Percentiles rank a stretch among this genome's conserved stretches.
Evolutionary conservation across 2,888 invertebrate species (phyloP).

Genomic region (Carcina quercana): DNA sequence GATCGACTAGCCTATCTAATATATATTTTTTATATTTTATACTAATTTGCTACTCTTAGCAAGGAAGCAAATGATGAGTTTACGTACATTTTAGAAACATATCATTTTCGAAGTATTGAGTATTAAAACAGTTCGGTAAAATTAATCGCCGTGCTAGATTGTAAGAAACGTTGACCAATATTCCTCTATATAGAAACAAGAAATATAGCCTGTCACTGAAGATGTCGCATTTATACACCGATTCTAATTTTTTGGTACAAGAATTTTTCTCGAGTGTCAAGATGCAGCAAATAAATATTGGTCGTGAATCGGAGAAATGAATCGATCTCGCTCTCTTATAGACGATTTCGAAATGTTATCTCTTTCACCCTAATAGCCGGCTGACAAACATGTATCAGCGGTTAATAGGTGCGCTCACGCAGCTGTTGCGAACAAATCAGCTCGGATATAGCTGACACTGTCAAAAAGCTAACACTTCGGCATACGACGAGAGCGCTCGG

Average conservation of each 20-base stretch:
- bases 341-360: slow-evolving; percentile 61
- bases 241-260: slow-evolving; percentile 58
- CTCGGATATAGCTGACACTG: slow-evolving; percentile 72
- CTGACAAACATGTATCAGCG: slow-evolving; percentile 75
- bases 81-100: no score
- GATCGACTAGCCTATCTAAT: no score
- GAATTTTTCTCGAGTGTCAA: slow-evolving; percentile 61
- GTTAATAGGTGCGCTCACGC: slow-evolving; percentile 72
- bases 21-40: no score
- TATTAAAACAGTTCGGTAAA: no score
- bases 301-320: slow-evolving; percentile 62
- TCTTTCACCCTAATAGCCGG: slow-evolving; percentile 72
- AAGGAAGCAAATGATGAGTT: no score
- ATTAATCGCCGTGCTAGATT: no score
- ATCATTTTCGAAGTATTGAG: no score
- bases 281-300: slow-evolving; percentile 68
- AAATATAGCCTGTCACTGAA: slow-evolving; percentile 54
- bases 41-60: no score
- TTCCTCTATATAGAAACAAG: slow-evolving; percentile 59
- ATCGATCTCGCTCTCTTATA: slow-evolving; percentile 67
- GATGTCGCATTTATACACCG: slow-evolving; percentile 52
- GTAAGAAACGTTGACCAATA: slow-evolving; percentile 50
- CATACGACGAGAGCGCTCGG: slow-evolving; percentile 32
- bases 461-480: slow-evolving; percentile 62
- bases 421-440: slow-evolving; percentile 75